A percentile compares a stretch with the other conserved stretches of the same genome.
Conservation (phyloP, 2,113 vertebrate species). For the Corythornis cristatus region DNA sequence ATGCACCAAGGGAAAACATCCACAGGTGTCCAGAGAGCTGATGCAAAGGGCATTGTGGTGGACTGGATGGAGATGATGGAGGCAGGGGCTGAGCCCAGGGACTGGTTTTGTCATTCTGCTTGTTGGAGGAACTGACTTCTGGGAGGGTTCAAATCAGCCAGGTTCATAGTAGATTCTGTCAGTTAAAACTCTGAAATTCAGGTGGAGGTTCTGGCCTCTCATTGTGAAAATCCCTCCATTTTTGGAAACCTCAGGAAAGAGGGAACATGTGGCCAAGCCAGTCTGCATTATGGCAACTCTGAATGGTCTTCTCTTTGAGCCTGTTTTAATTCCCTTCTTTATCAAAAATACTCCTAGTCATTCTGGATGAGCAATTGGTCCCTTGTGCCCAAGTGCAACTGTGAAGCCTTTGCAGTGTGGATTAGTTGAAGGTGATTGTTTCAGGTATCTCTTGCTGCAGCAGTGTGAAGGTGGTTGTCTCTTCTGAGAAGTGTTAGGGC, state of each 20-base stretch:
- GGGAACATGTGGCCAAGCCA: not conserved
- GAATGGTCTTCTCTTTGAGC: not conserved
- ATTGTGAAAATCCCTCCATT: not conserved
- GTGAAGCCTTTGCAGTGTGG: not conserved
- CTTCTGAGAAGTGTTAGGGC: not conserved
- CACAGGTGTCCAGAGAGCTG: not conserved
- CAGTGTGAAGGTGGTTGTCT: not conserved
- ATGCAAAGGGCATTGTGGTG: not conserved
- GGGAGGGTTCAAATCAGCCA: not conserved
- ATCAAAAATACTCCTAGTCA: not conserved
- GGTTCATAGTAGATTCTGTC: not conserved
- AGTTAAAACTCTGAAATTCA: not conserved
- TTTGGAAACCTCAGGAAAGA: not conserved
- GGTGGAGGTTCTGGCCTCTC: not conserved
- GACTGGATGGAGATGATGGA: not conserved
- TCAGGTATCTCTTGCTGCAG: not conserved
- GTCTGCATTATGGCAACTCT: not conserved
- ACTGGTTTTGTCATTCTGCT: not conserved
- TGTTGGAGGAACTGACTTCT: not conserved
- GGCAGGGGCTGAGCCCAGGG: not conserved
- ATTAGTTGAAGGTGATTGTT: not conserved
- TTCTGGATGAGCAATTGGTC: not conserved
- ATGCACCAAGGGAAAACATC: not conserved
- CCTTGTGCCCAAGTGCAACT: rapidly evolving
- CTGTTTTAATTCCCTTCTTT: not conserved